Conservation (phyloP, 2,888 invertebrate genomes). For the Habrosyne pyritoides region DNA sequence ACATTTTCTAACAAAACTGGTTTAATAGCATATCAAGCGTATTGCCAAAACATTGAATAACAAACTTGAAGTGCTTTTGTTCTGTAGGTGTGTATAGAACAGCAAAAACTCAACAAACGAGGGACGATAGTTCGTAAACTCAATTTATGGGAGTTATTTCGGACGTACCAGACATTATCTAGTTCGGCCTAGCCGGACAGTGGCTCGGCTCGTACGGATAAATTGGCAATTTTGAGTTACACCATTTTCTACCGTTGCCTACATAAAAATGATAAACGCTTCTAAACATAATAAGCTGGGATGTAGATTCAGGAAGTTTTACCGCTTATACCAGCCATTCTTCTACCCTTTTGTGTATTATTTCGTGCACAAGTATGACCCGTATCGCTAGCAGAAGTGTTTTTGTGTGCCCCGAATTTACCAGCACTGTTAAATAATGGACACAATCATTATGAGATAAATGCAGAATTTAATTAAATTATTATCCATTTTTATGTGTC, state of each 20-base stretch:
- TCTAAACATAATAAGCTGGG: neutral
- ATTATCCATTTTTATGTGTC: no score
- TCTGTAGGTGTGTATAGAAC: conserved; percentile 29
- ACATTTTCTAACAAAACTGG: neutral
- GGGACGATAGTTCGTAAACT: conserved; percentile 56
- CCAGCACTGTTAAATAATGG: no score
- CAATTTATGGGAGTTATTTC: conserved; percentile 70
- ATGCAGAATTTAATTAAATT: no score
- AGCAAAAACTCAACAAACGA: conserved; percentile 35
- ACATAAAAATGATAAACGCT: conserved; percentile 8
- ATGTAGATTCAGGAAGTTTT: neutral
- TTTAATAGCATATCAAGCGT: neutral
- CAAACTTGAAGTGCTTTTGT: conserved; percentile 25
- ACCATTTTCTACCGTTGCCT: conserved; percentile 38
- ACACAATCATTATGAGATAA: no score
- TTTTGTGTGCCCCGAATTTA: no score
- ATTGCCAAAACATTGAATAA: conserved; percentile 14
- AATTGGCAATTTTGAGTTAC: conserved; percentile 75
- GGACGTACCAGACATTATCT: conserved; percentile 61
- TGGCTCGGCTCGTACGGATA: conserved; percentile 48
- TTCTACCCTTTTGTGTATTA: no score
- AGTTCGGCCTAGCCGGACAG: conserved; percentile 40
- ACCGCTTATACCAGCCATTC: neutral
- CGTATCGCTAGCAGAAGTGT: no score
- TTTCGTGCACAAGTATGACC: no score